Base-by-base conservation (phyloP, 2,113 vertebrate genomes). In the Fulica atra region DNA sequence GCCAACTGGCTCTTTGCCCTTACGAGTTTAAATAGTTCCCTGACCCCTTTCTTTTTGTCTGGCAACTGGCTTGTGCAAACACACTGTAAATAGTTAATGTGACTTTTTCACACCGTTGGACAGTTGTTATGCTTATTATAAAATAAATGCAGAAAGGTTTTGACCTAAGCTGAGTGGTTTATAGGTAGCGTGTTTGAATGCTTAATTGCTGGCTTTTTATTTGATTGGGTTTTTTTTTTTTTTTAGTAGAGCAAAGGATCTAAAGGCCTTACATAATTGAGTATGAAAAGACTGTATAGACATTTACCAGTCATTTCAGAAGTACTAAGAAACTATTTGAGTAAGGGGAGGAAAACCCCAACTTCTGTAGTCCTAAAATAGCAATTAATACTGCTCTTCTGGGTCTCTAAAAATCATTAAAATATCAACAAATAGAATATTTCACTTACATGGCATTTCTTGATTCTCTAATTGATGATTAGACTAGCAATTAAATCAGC, bases 1-100 rank as follows among this genome's bases (percentile, higher is more conserved):
- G 92, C 96, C 96, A 97, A 63, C 50, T 97, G 88, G 84, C 97
- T 96, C 60, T 89, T 96, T 95, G 81, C 69, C 29, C 44, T 70
- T 7, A 5, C 13, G 44, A 78, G 38, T 88, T 97, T 95, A 95
- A 96, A 92, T 89, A 84, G 69, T 94, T 95, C 88, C 87, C 76
- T 6, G 33, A 90, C 81, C 84, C 31, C 64, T 57, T 72, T 50
- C 1, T 28, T 85, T 78, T 87, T 68, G 70, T 91, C 77, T 89
- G 53, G 73, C 86, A 88, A 56, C 16, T 23, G 59, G 16, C 68
- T 91, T 85, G 84, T 87, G 51, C 38, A 36, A 93, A 48, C 36
- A 48, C 31, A 11, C 14, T 17, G 72, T 51, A 70, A 93, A 93
- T 80, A 8, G 76, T 65, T 94, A 35, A 66, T 36, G 31, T 6